A percentile compares a stretch with the other conserved stretches of the same genome.
Conservation (phyloP, 2,888 invertebrate species). For the Callyntrura sp. region DNA sequence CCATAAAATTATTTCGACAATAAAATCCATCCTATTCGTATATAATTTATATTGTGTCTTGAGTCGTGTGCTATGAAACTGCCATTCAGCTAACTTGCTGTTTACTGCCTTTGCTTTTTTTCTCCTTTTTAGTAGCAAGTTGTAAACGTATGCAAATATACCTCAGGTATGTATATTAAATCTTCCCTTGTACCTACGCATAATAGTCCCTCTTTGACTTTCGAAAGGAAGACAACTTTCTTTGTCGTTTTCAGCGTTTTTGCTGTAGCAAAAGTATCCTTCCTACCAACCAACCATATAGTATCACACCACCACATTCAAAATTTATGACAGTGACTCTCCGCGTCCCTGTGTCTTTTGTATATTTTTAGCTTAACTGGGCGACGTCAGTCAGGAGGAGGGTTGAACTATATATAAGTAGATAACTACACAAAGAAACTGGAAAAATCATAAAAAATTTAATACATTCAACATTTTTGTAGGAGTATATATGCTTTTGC, state of each 20-base stretch:
- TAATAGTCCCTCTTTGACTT: background rate
- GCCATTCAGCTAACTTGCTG: too few relatives aligned
- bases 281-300: too few relatives aligned
- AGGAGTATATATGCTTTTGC: too few relatives aligned
- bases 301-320: conserved; percentile 30
- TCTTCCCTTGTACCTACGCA: conserved; percentile 30
- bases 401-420: too few relatives aligned
- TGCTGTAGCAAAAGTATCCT: background rate
- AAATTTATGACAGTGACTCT: conserved; percentile 52
- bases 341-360: too few relatives aligned
- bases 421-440: too few relatives aligned
- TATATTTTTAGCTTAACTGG: conserved; percentile 26
- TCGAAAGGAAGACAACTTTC: conserved; percentile 12
- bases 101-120: background rate
- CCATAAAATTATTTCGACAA: conserved; percentile 43
- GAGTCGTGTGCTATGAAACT: conserved; percentile 23
- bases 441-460: conserved; percentile 43
- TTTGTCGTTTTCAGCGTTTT: conserved; percentile 3
- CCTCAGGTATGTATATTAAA: conserved; percentile 36
- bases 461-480: too few relatives aligned
- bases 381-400: background rate
- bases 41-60: background rate
- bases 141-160: background rate
- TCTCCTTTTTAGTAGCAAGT: too few relatives aligned
- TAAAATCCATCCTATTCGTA: conserved; percentile 18